Conservation (phyloP, 1,140 invertebrate genomes). For the Brachionus manjavacas region DNA sequence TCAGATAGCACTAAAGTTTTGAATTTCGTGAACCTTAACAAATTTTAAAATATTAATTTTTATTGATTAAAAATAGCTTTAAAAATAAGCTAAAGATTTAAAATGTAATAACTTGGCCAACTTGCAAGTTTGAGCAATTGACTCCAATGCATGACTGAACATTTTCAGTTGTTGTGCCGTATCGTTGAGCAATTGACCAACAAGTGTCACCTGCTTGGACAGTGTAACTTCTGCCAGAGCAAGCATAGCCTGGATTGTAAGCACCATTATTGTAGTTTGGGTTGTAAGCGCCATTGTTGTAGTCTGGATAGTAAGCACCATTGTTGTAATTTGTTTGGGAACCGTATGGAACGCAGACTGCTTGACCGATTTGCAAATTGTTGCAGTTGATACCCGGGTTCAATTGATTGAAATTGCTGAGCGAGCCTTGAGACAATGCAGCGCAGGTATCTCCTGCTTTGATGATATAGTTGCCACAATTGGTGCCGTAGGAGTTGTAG, state of each 20-base stretch:
- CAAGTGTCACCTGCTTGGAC: constrained; percentile 14
- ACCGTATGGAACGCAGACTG: not conserved
- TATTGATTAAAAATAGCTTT: too few species aligned
- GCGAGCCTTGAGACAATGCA: not conserved
- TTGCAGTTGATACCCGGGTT: constrained; percentile 17
- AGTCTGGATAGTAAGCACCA: too few species aligned
- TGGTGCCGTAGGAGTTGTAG: not conserved
- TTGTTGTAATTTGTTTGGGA: not conserved
- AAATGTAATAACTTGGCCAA: not conserved
- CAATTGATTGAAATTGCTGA: not conserved
- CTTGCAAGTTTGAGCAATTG: not conserved
- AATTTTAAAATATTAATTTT: too few species aligned
- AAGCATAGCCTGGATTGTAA: not conserved
- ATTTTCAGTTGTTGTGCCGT: not conserved
- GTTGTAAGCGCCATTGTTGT: not conserved
- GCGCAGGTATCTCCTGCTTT: not conserved
- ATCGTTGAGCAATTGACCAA: constrained; percentile 13
- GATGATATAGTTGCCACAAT: not conserved
- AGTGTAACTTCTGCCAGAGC: not conserved
- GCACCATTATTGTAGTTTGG: not conserved
- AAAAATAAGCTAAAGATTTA: not conserved
- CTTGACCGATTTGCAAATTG: not conserved
- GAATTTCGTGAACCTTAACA: too few species aligned
- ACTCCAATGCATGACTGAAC: constrained; percentile 2
- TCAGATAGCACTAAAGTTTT: too few species aligned